A percentile compares a stretch with the other conserved stretches of the same genome.
Conservation (phyloP, 2,888 invertebrate genomes). For the Scaptomyza cyrtandrae region DNA sequence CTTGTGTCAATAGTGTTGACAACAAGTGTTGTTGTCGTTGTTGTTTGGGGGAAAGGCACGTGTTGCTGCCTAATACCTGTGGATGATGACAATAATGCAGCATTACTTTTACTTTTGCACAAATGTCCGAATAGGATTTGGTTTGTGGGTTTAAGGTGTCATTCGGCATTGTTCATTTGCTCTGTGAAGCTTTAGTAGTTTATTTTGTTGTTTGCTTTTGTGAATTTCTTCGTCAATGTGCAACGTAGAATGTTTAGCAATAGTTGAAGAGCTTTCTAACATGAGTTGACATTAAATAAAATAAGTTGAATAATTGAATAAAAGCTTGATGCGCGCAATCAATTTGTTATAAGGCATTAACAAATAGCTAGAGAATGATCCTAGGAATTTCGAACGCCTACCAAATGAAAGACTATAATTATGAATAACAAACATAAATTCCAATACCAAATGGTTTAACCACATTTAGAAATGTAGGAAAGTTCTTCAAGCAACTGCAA, state of each 20-base stretch:
- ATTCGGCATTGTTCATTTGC: background rate
- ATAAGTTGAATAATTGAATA: constrained; percentile 14
- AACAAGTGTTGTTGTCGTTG: constrained; percentile 28
- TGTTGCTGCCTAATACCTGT: constrained; percentile 69
- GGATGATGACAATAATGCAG: constrained; percentile 57
- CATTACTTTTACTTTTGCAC: constrained; percentile 72
- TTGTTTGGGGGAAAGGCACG: constrained; percentile 43
- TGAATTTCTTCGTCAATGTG: constrained; percentile 35
- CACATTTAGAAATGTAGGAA: constrained; percentile 19
- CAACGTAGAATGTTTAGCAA: constrained; percentile 26
- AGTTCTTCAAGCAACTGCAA: constrained; percentile 30
- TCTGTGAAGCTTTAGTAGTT: constrained; percentile 43
- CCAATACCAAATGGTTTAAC: background rate
- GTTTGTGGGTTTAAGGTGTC: background rate
- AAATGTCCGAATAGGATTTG: constrained; percentile 27
- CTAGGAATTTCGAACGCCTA: background rate
- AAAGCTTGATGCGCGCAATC: no score
- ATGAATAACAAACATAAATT: background rate
- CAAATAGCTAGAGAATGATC: background rate
- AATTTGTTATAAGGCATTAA: no score
- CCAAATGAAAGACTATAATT: no score
- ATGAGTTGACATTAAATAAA: constrained; percentile 40
- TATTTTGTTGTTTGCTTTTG: constrained; percentile 37
- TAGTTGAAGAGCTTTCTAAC: constrained; percentile 3
- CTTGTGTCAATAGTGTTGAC: constrained; percentile 41